A percentile compares a stretch with the other conserved stretches of the same genome.
phyloP scores from a whole-genome alignment of 1,140 invertebrate genomes.

The Lanistes nyassanus region DNA sequence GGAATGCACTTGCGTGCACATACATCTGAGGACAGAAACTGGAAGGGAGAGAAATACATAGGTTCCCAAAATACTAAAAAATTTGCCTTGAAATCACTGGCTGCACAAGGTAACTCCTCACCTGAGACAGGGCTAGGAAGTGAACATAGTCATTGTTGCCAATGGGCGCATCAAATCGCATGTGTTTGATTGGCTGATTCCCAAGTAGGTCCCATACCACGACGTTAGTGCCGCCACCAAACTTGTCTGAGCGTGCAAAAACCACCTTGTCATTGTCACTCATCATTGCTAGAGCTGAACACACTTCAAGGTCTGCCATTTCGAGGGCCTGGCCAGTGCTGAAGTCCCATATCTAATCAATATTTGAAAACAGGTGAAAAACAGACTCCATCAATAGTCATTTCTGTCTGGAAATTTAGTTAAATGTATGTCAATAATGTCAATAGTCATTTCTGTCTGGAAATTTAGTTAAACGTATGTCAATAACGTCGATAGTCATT shows the following conservation, averaged over 20 bases:
- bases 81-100: too few relatives aligned
- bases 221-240: conserved; percentile 61
- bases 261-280: conserved; percentile 61
- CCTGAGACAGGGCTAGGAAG: conserved; percentile 57
- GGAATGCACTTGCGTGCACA: too few relatives aligned
- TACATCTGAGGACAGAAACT: too few relatives aligned
- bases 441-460: neutral
- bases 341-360: conserved; percentile 66
- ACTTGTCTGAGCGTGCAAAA: conserved; percentile 62
- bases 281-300: conserved; percentile 64
- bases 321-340: conserved; percentile 60
- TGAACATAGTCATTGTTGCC: conserved; percentile 64
- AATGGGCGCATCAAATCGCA: conserved; percentile 60
- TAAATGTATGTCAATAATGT: too few relatives aligned
- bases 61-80: too few relatives aligned
- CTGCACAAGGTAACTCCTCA: neutral
- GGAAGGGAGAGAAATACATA: too few relatives aligned
- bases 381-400: conserved; percentile 4
- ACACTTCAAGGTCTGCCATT: conserved; percentile 60
- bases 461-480: too few relatives aligned
- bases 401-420: too few relatives aligned
- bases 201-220: conserved; percentile 64
- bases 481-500: neutral
- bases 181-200: conserved; percentile 62
- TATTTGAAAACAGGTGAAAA: neutral